phyloP scores from a whole-genome alignment of 2,888 invertebrate genomes.

The Microctonus aethiopoides region DNA sequence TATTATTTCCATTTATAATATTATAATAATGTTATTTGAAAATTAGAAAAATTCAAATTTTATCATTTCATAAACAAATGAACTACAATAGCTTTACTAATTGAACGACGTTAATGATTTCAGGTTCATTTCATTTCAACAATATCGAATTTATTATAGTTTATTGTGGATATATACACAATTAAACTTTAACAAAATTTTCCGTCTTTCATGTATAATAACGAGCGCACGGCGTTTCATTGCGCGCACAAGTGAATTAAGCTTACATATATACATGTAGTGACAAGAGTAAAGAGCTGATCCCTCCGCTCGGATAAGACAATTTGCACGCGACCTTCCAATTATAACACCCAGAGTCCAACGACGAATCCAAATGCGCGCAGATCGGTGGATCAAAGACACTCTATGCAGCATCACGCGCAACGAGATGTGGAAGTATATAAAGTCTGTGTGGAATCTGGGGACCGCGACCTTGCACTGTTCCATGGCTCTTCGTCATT shows the following conservation, averaged over 20 bases:
- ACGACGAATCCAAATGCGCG: constrained; percentile 1
- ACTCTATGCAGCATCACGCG: neutral
- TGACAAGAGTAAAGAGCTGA: constrained; percentile 16
- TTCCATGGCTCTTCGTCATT: constrained; percentile 31
- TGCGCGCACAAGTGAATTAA: neutral
- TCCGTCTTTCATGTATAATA: constrained; percentile 10
- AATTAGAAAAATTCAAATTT: no score
- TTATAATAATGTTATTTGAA: no score
- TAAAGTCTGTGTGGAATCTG: constrained; percentile 12
- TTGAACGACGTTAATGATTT: no score
- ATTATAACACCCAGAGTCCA: constrained; percentile 30
- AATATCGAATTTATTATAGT: neutral
- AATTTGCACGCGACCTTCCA: constrained; percentile 35
- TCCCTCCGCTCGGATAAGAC: constrained; percentile 31
- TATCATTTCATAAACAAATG: no score
- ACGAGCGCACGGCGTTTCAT: neutral
- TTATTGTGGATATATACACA: neutral
- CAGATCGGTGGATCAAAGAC: constrained; percentile 19
- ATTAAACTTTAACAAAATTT: neutral
- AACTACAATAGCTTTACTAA: no score
- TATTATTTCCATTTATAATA: no score
- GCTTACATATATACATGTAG: neutral
- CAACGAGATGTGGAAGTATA: neutral
- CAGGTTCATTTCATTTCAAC: no score
- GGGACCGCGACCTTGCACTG: constrained; percentile 29